Percentiles rank a stretch among this genome's conserved stretches.
Evolutionary conservation across 2,888 invertebrate species (phyloP).

Genomic region (Cordilura impudica): DNA sequence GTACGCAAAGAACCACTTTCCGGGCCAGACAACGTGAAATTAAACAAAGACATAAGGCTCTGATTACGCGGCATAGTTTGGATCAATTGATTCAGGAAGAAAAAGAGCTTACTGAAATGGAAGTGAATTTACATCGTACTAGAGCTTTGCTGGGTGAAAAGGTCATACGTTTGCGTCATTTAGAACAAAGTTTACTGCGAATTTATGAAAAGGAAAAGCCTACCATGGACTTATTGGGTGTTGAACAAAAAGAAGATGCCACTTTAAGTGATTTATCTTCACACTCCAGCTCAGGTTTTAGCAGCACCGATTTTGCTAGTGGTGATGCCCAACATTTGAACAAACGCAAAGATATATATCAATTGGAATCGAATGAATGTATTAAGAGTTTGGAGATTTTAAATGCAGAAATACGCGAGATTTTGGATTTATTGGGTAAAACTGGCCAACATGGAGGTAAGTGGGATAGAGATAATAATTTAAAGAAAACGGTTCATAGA

Average conservation of each 20-base stretch:
- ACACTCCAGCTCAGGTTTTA: conserved; percentile 80
- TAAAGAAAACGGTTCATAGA: background rate
- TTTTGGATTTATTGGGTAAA: conserved; percentile 83
- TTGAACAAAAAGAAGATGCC: conserved; percentile 80
- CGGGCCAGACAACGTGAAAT: conserved; percentile 82
- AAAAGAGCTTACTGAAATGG: conserved; percentile 89
- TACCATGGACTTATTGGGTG: conserved; percentile 69
- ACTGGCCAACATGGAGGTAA: conserved; percentile 77
- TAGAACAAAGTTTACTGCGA: conserved; percentile 86
- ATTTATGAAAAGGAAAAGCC: conserved; percentile 77
- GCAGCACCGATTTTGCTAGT: conserved; percentile 83
- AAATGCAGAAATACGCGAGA: conserved; percentile 85
- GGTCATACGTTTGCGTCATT: conserved; percentile 87
- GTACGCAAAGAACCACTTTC: conserved; percentile 84
- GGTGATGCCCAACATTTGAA: conserved; percentile 76
- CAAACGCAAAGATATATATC: conserved; percentile 77
- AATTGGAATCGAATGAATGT: conserved; percentile 83
- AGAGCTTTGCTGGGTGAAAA: conserved; percentile 89
- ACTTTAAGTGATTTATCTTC: conserved; percentile 84
- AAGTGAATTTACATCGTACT: conserved; percentile 89
- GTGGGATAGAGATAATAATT: conserved; percentile 61
- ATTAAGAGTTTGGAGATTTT: conserved; percentile 85
- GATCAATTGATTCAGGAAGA: conserved; percentile 83
- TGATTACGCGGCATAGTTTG: conserved; percentile 71
- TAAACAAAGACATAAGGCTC: conserved; percentile 77